Conservation (phyloP, 1,140 invertebrate genomes). For the Pseudomyrmex flavicornis region DNA sequence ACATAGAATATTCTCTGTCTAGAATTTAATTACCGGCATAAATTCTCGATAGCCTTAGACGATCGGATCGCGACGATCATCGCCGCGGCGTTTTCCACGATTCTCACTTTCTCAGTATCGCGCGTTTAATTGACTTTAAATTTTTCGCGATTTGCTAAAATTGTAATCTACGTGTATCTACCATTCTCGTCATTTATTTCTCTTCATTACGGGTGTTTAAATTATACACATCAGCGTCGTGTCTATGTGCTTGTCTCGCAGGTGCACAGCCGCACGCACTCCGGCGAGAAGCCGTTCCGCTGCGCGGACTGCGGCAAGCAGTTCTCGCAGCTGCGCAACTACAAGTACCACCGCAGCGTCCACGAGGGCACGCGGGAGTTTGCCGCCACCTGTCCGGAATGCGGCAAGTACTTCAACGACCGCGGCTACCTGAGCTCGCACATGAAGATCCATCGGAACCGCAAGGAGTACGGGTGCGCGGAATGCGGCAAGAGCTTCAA, state of each 20-base stretch:
- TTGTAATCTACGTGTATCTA: background rate
- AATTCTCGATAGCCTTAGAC: too few relatives aligned
- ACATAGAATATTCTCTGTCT: too few relatives aligned
- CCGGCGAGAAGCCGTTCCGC: conserved; percentile 88
- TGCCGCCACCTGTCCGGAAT: conserved; percentile 90
- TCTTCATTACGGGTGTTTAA: background rate
- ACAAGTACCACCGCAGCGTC: conserved; percentile 90
- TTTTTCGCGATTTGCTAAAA: too few relatives aligned
- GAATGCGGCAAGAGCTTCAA: conserved; percentile 92
- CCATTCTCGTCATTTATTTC: background rate
- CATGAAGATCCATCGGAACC: conserved; percentile 92
- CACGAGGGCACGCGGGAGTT: conserved; percentile 92
- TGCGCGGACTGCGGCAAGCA: conserved; percentile 92
- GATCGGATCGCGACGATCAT: too few relatives aligned
- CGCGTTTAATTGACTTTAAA: too few relatives aligned
- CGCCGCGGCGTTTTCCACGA: too few relatives aligned
- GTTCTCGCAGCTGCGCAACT: conserved; percentile 92
- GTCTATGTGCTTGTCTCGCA: conserved; percentile 56
- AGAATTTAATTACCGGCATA: too few relatives aligned
- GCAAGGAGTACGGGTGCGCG: conserved; percentile 91
- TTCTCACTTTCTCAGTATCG: too few relatives aligned
- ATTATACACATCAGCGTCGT: background rate
- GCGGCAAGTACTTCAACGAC: conserved; percentile 92
- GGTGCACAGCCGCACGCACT: conserved; percentile 79
- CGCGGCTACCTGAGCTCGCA: conserved; percentile 91